These are phyloP conservation scores for Pluvianellus socialis DNA, from an alignment of 2,113 vertebrate genomes.

Conservation along the genomic window DNA sequence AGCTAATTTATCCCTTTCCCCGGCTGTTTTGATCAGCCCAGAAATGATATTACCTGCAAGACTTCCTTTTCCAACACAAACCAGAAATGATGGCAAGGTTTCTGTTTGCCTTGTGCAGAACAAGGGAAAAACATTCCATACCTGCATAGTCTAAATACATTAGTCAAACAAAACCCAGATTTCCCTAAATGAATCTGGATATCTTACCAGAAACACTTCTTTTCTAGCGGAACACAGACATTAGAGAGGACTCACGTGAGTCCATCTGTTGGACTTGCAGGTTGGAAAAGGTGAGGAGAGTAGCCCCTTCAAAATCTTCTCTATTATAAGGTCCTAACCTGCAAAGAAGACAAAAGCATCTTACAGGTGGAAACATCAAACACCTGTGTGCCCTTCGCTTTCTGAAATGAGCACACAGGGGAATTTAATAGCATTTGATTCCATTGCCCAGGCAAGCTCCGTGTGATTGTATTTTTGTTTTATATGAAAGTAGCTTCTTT, in stretches of 20 bases:
- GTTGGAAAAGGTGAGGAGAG: background rate
- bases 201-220: background rate
- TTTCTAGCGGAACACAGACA: background rate
- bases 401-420: background rate
- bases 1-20: background rate
- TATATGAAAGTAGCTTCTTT: background rate
- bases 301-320: background rate
- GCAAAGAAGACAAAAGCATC: background rate
- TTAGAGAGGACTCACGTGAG: background rate
- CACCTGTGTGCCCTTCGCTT: background rate
- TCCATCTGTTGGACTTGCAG: background rate
- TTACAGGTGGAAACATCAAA: background rate
- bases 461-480: background rate
- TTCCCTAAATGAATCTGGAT: background rate
- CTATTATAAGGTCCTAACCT: background rate
- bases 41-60: slow-evolving; percentile 5
- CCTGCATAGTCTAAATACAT: background rate
- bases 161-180: background rate
- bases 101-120: background rate
- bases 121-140: slow-evolving; percentile 2
- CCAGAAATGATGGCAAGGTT: background rate
- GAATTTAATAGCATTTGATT: background rate
- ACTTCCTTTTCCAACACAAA: slow-evolving; percentile 11
- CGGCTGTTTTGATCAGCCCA: background rate
- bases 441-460: background rate